Evolutionary conservation across 2,888 invertebrate species (phyloP), one percentile per base, ranked within the genome.

Genomic region (Acrocyrtus sp.): DNA sequence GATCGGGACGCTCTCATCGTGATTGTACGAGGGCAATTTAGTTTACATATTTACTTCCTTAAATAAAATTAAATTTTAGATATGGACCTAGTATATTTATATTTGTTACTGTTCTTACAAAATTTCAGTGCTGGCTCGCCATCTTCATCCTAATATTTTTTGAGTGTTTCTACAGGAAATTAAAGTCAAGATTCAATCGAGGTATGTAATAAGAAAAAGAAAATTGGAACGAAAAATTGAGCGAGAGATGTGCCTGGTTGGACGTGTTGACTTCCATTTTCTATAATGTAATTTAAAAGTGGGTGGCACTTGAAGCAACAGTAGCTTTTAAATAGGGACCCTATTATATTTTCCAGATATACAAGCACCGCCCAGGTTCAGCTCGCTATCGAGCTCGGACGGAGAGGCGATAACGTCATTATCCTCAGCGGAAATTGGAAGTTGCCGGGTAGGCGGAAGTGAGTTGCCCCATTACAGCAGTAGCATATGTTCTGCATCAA

Each of bases 1-100:
- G 72, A 73, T 57, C 72, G 72, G 29, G 72, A 73, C 60, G 72
- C 72, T 47, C 47, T 73, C 6, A 73, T 73, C 47, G 65, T 67
- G 45, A 67, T 73, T 51, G 72, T 73, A 73, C 26, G 72, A 53
- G 54, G 50, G 50, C 15, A 39, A 43, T 41, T 2, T 41, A n/a
- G 22, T 15, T 51, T 27, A 19, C 17, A 2, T 50, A 15, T 24
- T 21, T 3, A 41, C 21, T 17, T 41, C 15, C 17, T 43, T 21
- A 29, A 39, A 26, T 54, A 5, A 54, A 29, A 50, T 61, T 69
- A 27, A 21, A 57, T 48, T 39, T 45, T 26, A 5, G 19, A 39
- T 34, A 19, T 58, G 57, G 26, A n/a, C n/a, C n/a, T n/a, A n/a
- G n/a, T n/a, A n/a, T n/a, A n/a, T n/a, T n/a, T n/a, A n/a, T n/a